Base-by-base conservation (phyloP, 2,797 vertebrate genomes). In the Garrulus glandarius region DNA sequence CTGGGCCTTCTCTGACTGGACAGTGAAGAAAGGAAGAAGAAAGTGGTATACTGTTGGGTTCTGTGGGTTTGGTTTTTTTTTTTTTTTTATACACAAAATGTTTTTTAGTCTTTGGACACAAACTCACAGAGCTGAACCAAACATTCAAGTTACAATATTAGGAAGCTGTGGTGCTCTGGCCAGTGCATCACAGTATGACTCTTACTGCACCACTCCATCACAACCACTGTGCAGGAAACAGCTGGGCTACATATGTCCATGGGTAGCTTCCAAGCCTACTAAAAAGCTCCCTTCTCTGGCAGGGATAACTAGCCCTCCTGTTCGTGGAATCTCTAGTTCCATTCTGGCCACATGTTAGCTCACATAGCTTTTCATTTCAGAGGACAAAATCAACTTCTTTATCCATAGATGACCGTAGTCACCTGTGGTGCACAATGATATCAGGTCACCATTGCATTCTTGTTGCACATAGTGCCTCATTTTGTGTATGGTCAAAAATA, bases 171-270 rank as follows among this genome's bases (percentile, higher is more conserved):
- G 72, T 79, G 52, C 89, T 88, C 55, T 88, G 67, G 91, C 59
- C 74, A 88, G 74, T 8, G 4, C 30, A 86, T 68, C 84, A 27
- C 41, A 55, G 59, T 17, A 8, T 15, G 36, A 44, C n/a, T 93
- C 75, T 60, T 32, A 44, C 65, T 84, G 74, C 49, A 69, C 34
- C 41, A 32, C 72, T 95, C 79, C 67, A 87, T 84, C 89, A 88
- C 44, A 80, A 76, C 82, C 80, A 82, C 90, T 56, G 87, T 60
- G 93, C 76, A 94, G 85, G 81, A 95, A 97, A 95, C 89, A 96
- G 87, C 95, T 95, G 94, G 87, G 83, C 82, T 92, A 46, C 94
- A 88, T 82, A 95, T 87, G 91, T 70, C 85, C 82, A 78, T 46
- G 85, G 32, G 77, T 21, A 69, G 76, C 87, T 95, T 96, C 94